Evolutionary conservation across 2,113 vertebrate species (phyloP).

Genomic region (Holacanthus passer): DNA sequence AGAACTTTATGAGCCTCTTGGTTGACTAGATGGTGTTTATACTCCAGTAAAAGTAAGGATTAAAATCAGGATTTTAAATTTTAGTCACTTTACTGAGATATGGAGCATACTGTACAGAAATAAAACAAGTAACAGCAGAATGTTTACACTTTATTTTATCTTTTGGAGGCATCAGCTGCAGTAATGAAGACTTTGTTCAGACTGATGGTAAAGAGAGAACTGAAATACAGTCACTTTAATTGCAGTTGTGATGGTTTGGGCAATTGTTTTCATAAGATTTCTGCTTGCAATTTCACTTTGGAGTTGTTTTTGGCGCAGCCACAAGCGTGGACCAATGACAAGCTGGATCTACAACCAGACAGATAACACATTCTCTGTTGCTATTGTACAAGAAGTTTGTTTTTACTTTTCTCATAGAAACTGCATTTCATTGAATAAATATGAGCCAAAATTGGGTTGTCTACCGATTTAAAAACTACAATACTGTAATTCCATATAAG

Average conservation of each 20-base stretch:
- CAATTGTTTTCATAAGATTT: not conserved
- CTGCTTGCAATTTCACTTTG: not conserved
- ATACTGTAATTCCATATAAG: no score
- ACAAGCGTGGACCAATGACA: not conserved
- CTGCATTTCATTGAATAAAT: no score
- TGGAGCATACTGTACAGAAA: not conserved
- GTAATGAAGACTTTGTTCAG: not conserved
- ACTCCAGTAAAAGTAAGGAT: not conserved
- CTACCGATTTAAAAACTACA: not conserved
- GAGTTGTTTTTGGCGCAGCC: not conserved
- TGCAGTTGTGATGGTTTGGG: not conserved
- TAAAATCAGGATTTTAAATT: not conserved
- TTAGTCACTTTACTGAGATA: not conserved
- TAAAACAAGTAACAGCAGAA: not conserved
- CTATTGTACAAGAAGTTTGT: not conserved
- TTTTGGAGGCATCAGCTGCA: not conserved
- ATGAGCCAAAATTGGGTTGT: not conserved
- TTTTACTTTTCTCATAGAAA: not conserved
- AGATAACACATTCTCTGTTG: not conserved
- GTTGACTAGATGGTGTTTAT: not conserved
- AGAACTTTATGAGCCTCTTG: conserved; percentile 3
- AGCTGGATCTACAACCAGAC: no score
- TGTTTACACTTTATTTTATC: not conserved
- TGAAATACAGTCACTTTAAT: not conserved
- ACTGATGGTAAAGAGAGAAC: not conserved